Conservation (phyloP, 2,113 vertebrate genomes). For the Coreoperca whiteheadi region DNA sequence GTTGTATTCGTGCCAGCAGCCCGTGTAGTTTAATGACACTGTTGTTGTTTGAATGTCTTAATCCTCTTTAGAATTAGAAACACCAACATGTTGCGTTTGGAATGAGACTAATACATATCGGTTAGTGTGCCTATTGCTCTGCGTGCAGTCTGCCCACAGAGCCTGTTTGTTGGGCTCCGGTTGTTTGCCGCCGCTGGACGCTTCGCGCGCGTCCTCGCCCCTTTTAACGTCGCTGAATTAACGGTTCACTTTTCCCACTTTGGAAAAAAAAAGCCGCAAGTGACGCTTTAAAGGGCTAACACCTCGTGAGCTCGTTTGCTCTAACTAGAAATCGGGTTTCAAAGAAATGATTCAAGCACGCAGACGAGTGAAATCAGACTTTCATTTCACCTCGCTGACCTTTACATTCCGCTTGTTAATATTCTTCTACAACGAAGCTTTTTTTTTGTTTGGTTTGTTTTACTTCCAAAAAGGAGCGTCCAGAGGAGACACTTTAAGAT, state of each 20-base stretch:
- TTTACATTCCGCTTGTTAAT: conserved; percentile 21
- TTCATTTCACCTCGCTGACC: conserved; percentile 10
- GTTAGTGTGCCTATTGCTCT: neutral
- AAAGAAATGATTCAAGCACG: conserved; percentile 1
- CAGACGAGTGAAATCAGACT: conserved; percentile 21
- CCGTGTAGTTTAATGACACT: neutral
- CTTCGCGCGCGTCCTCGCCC: neutral
- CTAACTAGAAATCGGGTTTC: conserved; percentile 4
- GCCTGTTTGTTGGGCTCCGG: neutral
- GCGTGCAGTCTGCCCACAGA: neutral
- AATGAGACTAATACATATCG: conserved; percentile 17
- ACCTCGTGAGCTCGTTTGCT: conserved; percentile 24
- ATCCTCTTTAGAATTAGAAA: conserved; percentile 22
- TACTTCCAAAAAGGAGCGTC: conserved; percentile 11
- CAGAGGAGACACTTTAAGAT: neutral
- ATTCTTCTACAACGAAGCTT: conserved; percentile 7
- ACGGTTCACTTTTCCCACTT: conserved; percentile 25
- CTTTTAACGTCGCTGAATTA: neutral
- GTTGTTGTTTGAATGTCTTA: neutral
- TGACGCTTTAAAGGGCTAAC: neutral
- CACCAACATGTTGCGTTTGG: conserved; percentile 5
- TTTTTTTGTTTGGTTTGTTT: too few relatives aligned
- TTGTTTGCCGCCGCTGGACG: neutral
- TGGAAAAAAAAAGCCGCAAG: conserved; percentile 7
- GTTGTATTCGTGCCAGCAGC: neutral